Evolutionary conservation across 2,797 vertebrate species (phyloP).

Genomic region (Otolemur crassicaudatus): DNA sequence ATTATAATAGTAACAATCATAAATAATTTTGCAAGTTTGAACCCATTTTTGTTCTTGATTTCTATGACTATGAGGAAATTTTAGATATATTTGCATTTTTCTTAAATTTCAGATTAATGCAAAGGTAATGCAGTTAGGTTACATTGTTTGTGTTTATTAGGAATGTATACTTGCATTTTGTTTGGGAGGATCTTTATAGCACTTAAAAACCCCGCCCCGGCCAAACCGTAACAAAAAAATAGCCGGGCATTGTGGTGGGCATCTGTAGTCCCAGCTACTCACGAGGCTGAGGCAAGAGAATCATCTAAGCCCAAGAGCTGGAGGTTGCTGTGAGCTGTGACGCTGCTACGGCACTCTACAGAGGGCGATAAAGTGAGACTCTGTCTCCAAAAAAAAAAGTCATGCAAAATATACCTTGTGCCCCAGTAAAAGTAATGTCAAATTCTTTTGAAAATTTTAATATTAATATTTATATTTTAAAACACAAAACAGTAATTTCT

Average conservation of each 20-base stretch:
- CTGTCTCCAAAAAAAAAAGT: background rate
- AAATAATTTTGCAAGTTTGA: constrained; percentile 7
- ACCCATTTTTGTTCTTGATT: constrained; percentile 7
- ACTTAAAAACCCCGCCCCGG: background rate
- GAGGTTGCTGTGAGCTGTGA: no score
- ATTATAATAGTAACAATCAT: background rate
- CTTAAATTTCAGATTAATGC: no score
- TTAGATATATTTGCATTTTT: background rate
- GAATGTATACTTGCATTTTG: background rate
- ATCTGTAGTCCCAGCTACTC: no score
- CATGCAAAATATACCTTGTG: background rate
- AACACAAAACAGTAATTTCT: constrained; percentile 1
- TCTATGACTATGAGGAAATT: background rate
- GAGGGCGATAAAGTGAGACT: no score
- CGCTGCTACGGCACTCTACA: no score
- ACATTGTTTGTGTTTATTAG: no score
- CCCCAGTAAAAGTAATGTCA: background rate
- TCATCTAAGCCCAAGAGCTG: no score
- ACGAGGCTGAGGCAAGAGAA: no score
- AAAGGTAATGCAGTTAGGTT: no score
- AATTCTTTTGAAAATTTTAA: background rate
- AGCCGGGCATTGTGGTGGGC: no score
- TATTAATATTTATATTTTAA: background rate
- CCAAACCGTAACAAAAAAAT: no score
- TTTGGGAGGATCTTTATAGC: background rate